A percentile compares a stretch with the other conserved stretches of the same genome.
Conservation (phyloP, 2,888 invertebrate species). For the Drosophila algonquin region DNA sequence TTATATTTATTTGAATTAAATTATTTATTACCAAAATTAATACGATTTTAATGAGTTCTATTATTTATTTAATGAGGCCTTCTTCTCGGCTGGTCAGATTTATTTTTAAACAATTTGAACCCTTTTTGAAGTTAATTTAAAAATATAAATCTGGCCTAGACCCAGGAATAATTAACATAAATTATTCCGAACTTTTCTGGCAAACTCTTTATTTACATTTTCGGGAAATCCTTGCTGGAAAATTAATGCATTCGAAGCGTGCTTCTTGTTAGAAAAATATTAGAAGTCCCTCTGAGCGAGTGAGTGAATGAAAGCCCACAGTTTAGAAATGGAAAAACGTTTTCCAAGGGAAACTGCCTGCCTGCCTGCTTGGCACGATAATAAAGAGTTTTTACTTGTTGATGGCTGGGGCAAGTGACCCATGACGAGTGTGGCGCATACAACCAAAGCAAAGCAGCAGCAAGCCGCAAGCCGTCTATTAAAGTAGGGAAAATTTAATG, state of each 20-base stretch:
- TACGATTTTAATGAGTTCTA: background rate
- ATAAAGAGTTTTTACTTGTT: constrained; percentile 78
- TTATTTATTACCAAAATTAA: background rate
- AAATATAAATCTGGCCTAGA: background rate
- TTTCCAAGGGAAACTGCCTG: constrained; percentile 58
- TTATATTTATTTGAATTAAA: background rate
- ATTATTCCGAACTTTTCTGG: too few relatives aligned
- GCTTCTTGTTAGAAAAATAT: too few relatives aligned
- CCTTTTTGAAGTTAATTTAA: background rate
- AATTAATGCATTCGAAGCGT: constrained; percentile 1
- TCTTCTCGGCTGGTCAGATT: background rate
- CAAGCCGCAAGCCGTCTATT: constrained; percentile 64
- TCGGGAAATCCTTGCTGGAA: background rate
- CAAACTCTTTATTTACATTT: background rate
- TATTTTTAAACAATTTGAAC: background rate
- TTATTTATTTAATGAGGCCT: too few relatives aligned
- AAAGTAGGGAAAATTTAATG: constrained; percentile 73
- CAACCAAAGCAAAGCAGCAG: constrained; percentile 14
- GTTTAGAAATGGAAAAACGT: constrained; percentile 51
- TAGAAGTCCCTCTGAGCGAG: background rate
- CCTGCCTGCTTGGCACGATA: constrained; percentile 49
- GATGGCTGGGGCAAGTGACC: constrained; percentile 52
- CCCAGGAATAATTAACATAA: background rate
- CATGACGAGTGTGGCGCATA: constrained; percentile 48
- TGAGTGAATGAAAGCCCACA: background rate